phyloP scores from a whole-genome alignment of 2,888 invertebrate genomes.

The Ligdia adustata region DNA sequence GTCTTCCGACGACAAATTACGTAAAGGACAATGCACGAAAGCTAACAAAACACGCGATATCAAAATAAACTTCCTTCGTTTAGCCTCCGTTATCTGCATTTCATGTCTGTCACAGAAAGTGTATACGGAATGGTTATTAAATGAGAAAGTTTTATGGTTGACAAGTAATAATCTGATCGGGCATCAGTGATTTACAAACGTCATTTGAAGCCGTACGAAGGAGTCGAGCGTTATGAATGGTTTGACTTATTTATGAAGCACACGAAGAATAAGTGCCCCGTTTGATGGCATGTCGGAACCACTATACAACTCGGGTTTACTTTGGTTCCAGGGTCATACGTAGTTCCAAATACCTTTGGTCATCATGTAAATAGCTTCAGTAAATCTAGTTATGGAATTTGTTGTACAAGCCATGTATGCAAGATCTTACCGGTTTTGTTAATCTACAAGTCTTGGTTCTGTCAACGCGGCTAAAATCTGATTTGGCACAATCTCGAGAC shows the following conservation, averaged over 20 bases:
- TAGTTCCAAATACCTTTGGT: too few relatives aligned
- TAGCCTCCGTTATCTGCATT: conserved; percentile 35
- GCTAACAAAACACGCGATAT: conserved; percentile 53
- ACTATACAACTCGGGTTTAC: neutral
- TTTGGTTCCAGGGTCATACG: conserved; percentile 3
- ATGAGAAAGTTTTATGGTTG: conserved; percentile 14
- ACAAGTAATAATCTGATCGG: conserved; percentile 7
- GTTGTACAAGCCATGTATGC: too few relatives aligned
- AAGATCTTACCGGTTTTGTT: neutral
- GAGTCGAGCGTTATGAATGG: conserved; percentile 7
- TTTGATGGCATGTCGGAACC: neutral
- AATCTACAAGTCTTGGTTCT: too few relatives aligned
- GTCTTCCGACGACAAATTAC: conserved; percentile 36
- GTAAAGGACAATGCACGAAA: conserved; percentile 49
- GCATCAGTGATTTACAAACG: conserved; percentile 9
- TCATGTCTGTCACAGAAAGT: conserved; percentile 25
- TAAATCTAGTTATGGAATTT: neutral
- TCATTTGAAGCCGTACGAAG: conserved; percentile 8
- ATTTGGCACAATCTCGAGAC: conserved; percentile 1
- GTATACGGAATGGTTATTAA: conserved; percentile 12
- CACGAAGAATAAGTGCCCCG: neutral
- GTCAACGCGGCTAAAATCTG: too few relatives aligned
- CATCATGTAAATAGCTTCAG: neutral
- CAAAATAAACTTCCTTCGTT: conserved; percentile 43
- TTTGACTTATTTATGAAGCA: conserved; percentile 8